Evolutionary conservation across 2,888 invertebrate species (phyloP).

Genomic region (Megastigmus dorsalis): DNA sequence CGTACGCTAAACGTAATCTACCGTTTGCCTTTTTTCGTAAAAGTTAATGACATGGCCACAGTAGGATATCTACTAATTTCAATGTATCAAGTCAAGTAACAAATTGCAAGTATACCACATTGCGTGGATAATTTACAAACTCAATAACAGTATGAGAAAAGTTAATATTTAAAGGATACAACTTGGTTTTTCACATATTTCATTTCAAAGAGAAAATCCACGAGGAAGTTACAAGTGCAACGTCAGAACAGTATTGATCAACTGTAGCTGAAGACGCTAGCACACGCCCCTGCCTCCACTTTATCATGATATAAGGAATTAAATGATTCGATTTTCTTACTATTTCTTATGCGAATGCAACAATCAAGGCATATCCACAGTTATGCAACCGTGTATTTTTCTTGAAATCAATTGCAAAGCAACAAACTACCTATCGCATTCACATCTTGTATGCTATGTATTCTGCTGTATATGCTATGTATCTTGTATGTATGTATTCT

Average conservation of each 20-base stretch:
- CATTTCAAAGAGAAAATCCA: not conserved
- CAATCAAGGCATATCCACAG: not conserved
- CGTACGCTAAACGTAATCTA: no score
- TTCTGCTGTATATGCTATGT: no score
- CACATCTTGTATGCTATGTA: no score
- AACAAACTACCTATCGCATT: no score
- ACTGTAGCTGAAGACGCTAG: conserved; percentile 11
- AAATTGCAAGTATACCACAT: no score
- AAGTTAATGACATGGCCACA: no score
- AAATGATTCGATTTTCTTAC: conserved; percentile 19
- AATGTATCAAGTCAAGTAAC: no score
- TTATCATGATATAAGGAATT: conserved; percentile 32
- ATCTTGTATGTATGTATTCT: no score
- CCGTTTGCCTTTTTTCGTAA: no score
- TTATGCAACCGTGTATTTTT: not conserved
- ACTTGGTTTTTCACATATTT: not conserved
- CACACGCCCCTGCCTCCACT: not conserved
- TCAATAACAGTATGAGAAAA: not conserved
- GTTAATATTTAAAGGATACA: not conserved
- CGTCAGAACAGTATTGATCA: conserved; percentile 40
- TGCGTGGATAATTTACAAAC: conserved; percentile 8
- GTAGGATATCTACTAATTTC: no score
- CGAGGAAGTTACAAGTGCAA: not conserved
- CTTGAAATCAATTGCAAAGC: not conserved
- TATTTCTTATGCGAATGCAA: not conserved